These are phyloP conservation scores for Nycticryphes semicollaris DNA, from an alignment of 2,113 vertebrate genomes.

Conservation along the genomic window DNA sequence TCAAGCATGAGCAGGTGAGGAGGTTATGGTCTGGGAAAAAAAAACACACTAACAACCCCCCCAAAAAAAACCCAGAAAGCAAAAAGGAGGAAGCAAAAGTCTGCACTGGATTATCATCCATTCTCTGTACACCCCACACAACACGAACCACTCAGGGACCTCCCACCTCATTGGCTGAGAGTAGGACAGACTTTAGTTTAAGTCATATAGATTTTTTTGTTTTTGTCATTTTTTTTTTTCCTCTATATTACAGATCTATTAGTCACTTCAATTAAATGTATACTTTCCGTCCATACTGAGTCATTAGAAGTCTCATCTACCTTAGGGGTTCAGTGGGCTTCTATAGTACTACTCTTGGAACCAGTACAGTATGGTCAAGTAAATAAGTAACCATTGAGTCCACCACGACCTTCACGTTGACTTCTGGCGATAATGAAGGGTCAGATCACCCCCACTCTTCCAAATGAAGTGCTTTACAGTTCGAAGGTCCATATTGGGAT, in stretches of 20 bases:
- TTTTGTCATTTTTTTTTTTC: constrained; percentile 38
- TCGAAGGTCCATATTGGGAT: constrained; percentile 98
- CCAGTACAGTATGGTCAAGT: constrained; percentile 70
- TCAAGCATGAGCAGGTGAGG: constrained; percentile 48
- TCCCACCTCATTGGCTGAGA: constrained; percentile 35
- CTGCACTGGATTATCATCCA: constrained; percentile 66
- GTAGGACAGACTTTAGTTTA: constrained; percentile 70
- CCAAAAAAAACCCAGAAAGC: constrained; percentile 14
- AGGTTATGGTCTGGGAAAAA: constrained; percentile 15
- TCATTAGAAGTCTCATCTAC: constrained; percentile 72
- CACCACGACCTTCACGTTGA: constrained; percentile 75
- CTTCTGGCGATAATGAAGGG: constrained; percentile 94
- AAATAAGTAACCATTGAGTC: background rate
- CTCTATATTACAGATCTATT: constrained; percentile 78
- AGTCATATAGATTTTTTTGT: constrained; percentile 35
- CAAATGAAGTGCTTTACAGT: constrained; percentile 96
- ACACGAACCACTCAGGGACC: constrained; percentile 35
- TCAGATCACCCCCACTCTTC: constrained; percentile 98
- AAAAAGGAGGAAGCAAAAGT: constrained; percentile 60
- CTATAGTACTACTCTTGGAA: constrained; percentile 75
- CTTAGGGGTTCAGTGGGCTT: constrained; percentile 72
- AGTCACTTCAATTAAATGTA: constrained; percentile 71
- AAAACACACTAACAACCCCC: background rate
- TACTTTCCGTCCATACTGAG: constrained; percentile 67
- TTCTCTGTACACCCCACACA: constrained; percentile 72